Base-by-base conservation (phyloP, 2,888 invertebrate genomes). In the Beris morrisii region DNA sequence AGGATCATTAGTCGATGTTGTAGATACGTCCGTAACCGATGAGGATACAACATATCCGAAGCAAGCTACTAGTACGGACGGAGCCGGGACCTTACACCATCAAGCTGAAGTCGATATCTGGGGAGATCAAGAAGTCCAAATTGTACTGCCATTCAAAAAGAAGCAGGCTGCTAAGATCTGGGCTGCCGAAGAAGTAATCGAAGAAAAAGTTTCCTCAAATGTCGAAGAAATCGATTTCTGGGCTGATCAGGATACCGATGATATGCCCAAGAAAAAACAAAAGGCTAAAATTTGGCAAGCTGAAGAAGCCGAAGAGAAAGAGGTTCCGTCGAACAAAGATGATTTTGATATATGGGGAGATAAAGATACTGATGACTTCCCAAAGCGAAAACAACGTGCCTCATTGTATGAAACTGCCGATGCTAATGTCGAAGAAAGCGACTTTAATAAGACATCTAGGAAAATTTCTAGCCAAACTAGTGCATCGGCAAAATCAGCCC, bases 121-220 rank as follows among this genome's bases (percentile, higher is more conserved):
- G 64, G 54, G 50, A 13, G 64, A 64, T 54, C 12, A 54, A 11
- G 64, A 43, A 5, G 38, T 44, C 12, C 30, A 64, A 50, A 30
- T 64, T 13, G 22, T 46, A 12, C 38, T 32, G 1, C 54, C 64
- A 5, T 13, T 50, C 13, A 64, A 54, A 22, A 65, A 65, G 43
- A 67, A 64, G 43, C 59, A 44, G 43, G 50, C 55, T 6, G 65
- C 59, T 31, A 64, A 52, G 15, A n/a, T 44, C 9, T 52, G 50
- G 43, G 52, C 15, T 15, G 15, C 38, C 11, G 61, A 75, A 69
- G 72, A 74, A 69, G 71, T 71, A 7, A 70, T 71, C 45, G 46
- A 53, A n/a, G 57, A 52, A 43, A 15, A 57, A 52, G 48, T 57
- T 38, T 46, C 64, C 28, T 15, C 59, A 43, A 56, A 64, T 15